phyloP scores from a whole-genome alignment of 2,797 vertebrate species.

The Ceyx erithaca region DNA sequence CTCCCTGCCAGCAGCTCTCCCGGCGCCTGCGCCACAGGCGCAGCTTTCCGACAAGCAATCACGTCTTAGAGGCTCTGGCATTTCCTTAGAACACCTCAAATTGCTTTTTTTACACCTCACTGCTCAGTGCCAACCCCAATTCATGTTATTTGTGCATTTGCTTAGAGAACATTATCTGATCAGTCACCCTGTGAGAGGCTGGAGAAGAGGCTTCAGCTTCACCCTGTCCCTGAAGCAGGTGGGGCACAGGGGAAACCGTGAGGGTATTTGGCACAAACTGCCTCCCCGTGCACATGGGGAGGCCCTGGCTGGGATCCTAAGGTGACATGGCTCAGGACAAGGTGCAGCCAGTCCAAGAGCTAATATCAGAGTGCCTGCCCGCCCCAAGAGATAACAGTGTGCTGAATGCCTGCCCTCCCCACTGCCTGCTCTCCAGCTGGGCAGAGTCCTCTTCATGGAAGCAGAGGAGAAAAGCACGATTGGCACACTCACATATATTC shows the following conservation, averaged over 20 bases:
- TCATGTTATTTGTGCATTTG: slow-evolving; percentile 78
- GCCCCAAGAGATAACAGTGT: neutral
- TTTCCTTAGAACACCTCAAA: slow-evolving; percentile 79
- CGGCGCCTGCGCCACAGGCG: neutral
- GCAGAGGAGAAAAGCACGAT: neutral
- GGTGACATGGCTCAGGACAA: neutral
- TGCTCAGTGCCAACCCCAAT: slow-evolving; percentile 81
- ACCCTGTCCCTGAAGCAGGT: neutral
- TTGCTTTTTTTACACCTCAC: slow-evolving; percentile 82
- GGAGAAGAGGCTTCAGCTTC: slow-evolving; percentile 50
- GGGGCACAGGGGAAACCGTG: neutral
- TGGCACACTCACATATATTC: slow-evolving; percentile 24
- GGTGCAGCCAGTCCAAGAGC: neutral
- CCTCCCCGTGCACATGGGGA: accelerated
- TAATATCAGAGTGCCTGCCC: no score
- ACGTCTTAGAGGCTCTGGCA: slow-evolving; percentile 52
- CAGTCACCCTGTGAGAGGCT: slow-evolving; percentile 73
- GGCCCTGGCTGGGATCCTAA: neutral
- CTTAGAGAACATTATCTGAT: slow-evolving; percentile 80
- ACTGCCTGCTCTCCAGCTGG: neutral
- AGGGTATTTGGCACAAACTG: neutral
- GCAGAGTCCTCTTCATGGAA: neutral
- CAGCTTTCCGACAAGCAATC: slow-evolving; percentile 40
- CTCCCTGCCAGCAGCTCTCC: neutral
- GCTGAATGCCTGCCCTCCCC: neutral